Evolutionary conservation across 2,113 vertebrate genomes (phyloP), one percentile per base, ranked within the genome.

Genomic region (Irena cyanogastra): DNA sequence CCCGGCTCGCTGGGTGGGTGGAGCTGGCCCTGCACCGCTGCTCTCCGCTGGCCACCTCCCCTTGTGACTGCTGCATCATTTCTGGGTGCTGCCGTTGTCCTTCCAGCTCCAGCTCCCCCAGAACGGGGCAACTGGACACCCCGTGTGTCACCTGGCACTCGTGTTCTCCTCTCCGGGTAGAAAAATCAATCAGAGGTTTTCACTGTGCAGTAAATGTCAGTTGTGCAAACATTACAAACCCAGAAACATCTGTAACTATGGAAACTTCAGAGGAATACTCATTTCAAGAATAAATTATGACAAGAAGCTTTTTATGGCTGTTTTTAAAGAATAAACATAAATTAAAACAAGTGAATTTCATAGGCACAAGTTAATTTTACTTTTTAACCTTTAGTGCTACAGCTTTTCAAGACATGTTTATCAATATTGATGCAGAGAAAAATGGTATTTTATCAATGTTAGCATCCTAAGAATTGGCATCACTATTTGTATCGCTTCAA

Each of bases 241-340:
- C 84, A 95, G 84, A 94, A 96, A 94, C 94, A 90, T 81, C 92
- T 94, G 96, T 95, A 96, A 64, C 96, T 95, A 97, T 96, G 94
- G 96, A 94, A 96, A 96, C 92, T 49, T 78, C 56, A 10, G 13
- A 59, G 74, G 71, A 92, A 84, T 61, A 16, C n/a, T 72, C 12
- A 42, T 60, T 92, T 78, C 80, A 61, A 71, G 95, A 89, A 94
- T 91, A 92, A 96, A 77, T 90, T 94, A 95, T 87, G 93, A 80
- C 63, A 82, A 81, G 59, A 79, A 89, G 78, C 31, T 79, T 92
- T 83, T 61, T 54, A 70, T 56, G 59, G 66, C 19, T 88, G 77
- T 68, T 93, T 94, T 70, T 18, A 75, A 89, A 75, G 56, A 91
- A 91, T 84, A 93, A 84, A 76, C 52, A 70, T 41, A 77, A 91